Base-by-base conservation (phyloP, 2,797 vertebrate species). In the Scolopax bukidnonensis region DNA sequence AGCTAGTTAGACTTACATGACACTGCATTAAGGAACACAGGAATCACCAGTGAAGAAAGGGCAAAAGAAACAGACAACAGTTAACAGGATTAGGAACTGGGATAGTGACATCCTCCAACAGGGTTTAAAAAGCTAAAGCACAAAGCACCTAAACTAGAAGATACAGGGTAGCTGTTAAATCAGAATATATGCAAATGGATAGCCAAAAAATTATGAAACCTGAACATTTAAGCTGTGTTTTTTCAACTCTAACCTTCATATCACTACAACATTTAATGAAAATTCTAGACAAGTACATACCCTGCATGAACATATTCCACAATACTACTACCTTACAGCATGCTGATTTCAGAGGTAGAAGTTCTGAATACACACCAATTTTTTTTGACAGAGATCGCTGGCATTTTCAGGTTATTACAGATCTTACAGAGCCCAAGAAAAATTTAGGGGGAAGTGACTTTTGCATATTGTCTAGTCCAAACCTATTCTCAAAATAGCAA, bases 1-100 rank as follows among this genome's bases (percentile, higher is more conserved):
- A 97, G 96, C 97, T 98, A 98, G 97, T 98, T 98, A 98, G 98
- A 99, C 99, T 99, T 99, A 99, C 99, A 99, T 99, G 99, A 99
- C 96, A 99, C 99, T 99, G 99, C 98, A 98, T 98, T 99, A 98
- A 98, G 99, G 99, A 98, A 99, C 98, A 99, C 98, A 77, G 99
- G 98, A 98, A 97, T 98, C 99, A 97, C 84, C 98, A 98, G 97
- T 98, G 99, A 98, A 98, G 98, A 98, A 98, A 98, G 97, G 98
- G 98, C 97, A 98, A 98, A 98, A 98, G 97, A 98, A 98, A 98
- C 97, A 98, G 97, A 98, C 97, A 98, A 98, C 85, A 97, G 97
- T 98, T 98, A 98, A 98, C 96, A 98, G 97, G 96, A 96, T 98
- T 97, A 98, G 97, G 97, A 97, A 92, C 92, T 56, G 92, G 97